Percentiles rank a stretch among this genome's conserved stretches.
phyloP scores from a whole-genome alignment of 1,140 invertebrate genomes.

The Drosophila sproati region DNA sequence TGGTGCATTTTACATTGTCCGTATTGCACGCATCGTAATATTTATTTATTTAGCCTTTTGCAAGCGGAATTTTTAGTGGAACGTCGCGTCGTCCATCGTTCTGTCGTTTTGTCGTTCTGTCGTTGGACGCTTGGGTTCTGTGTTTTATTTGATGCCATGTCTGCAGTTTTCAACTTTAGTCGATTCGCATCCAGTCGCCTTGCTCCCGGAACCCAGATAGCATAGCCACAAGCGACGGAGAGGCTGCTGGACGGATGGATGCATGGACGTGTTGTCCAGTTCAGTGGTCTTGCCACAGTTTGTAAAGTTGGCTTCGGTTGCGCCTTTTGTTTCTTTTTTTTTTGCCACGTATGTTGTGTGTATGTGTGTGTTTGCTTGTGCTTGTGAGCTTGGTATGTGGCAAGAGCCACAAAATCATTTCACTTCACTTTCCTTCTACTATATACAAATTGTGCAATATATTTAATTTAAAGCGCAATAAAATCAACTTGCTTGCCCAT shows the following conservation, averaged over 20 bases:
- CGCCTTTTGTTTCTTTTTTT: not conserved
- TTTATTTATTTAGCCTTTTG: slow-evolving; percentile 79
- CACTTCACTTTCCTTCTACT: slow-evolving; percentile 60
- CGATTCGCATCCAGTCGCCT: slow-evolving; percentile 16
- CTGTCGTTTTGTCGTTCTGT: slow-evolving; percentile 4
- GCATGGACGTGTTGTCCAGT: slow-evolving; percentile 62
- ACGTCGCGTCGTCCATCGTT: slow-evolving; percentile 7
- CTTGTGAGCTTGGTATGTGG: not conserved
- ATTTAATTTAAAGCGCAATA: slow-evolving; percentile 81
- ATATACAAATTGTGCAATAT: slow-evolving; percentile 76
- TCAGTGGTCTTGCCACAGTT: slow-evolving; percentile 66
- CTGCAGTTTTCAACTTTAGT: slow-evolving; percentile 67
- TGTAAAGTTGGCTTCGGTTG: slow-evolving; percentile 30
- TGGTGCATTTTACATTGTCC: not conserved
- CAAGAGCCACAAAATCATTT: slow-evolving; percentile 64
- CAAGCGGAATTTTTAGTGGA: slow-evolving; percentile 53
- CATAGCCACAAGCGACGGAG: slow-evolving; percentile 32
- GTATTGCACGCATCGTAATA: slow-evolving; percentile 53
- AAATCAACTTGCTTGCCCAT: slow-evolving; percentile 69
- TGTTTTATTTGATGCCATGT: slow-evolving; percentile 76
- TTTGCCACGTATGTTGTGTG: slow-evolving; percentile 19
- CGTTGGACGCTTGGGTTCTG: slow-evolving; percentile 2
- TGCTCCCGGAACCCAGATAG: slow-evolving; percentile 2
- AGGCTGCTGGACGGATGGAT: slow-evolving; percentile 13
- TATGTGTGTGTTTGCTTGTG: slow-evolving; percentile 21